Evolutionary conservation across 2,113 vertebrate species (phyloP).

Genomic region (Narcine bancroftii): DNA sequence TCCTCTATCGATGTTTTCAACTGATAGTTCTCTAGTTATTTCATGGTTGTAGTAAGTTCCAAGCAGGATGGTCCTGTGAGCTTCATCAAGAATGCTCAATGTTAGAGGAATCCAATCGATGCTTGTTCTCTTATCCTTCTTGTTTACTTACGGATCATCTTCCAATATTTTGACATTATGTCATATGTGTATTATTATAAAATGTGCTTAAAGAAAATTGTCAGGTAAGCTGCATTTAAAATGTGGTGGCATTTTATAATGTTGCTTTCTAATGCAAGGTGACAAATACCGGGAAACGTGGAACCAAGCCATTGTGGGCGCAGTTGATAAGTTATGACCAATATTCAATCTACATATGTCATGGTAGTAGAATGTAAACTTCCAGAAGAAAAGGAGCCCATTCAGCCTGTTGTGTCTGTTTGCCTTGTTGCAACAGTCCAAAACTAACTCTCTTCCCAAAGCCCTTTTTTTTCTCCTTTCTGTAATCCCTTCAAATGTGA

Average conservation of each 20-base stretch:
- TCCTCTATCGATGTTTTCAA: no score
- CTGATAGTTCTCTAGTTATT: not conserved
- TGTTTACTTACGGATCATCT: not conserved
- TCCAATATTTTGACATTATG: no score
- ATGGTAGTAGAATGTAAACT: not conserved
- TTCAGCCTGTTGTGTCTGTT: no score
- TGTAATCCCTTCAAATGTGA: not conserved
- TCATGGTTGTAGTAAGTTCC: not conserved
- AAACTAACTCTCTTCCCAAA: not conserved
- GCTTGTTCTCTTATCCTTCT: not conserved
- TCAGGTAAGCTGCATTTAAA: not conserved
- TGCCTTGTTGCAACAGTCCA: not conserved
- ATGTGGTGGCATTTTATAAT: not conserved
- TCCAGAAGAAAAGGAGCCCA: not conserved
- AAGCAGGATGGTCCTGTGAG: no score
- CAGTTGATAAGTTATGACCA: not conserved
- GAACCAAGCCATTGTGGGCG: not conserved
- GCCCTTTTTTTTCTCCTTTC: not conserved
- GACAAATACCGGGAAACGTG: not conserved
- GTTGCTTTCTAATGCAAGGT: not conserved
- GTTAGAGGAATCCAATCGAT: not conserved
- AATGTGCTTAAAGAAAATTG: not conserved
- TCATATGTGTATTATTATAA: not conserved
- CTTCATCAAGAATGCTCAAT: not conserved
- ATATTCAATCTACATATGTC: not conserved